These are phyloP conservation scores for Onychomys torridus DNA, from an alignment of 2,797 vertebrate species.

Conservation along the genomic window DNA sequence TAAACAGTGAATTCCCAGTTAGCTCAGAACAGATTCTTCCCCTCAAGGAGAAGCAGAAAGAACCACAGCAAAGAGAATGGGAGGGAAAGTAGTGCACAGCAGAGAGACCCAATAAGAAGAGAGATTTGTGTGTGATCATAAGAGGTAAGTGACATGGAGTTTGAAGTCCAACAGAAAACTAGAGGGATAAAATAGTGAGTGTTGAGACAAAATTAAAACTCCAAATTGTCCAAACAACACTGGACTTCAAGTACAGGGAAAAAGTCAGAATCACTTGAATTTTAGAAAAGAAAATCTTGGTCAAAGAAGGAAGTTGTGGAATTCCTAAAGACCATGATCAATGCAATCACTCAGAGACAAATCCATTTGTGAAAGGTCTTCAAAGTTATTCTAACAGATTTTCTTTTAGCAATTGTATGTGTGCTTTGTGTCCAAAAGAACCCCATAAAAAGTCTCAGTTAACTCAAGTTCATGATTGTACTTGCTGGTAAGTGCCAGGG, in stretches of 20 bases:
- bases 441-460: background rate
- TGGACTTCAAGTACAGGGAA: background rate
- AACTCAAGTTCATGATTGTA: background rate
- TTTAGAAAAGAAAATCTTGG: background rate
- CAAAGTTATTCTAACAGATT: background rate
- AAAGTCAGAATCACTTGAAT: background rate
- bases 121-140: accelerated
- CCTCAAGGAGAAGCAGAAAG: background rate
- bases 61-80: background rate
- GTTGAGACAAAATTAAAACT: background rate
- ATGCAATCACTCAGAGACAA: background rate
- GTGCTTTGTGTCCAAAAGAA: background rate
- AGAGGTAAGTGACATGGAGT: accelerated
- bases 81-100: too few relatives aligned
- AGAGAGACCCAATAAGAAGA: background rate
- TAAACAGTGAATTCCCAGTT: background rate
- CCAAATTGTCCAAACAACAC: background rate
- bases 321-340: background rate
- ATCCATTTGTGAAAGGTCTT: background rate
- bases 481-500: background rate
- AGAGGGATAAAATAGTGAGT: background rate
- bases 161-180: background rate
- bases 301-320: background rate
- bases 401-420: background rate
- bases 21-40: background rate